A percentile compares a stretch with the other conserved stretches of the same genome.
Conservation (phyloP, 2,113 vertebrate genomes). For the Burhinus bistriatus region DNA sequence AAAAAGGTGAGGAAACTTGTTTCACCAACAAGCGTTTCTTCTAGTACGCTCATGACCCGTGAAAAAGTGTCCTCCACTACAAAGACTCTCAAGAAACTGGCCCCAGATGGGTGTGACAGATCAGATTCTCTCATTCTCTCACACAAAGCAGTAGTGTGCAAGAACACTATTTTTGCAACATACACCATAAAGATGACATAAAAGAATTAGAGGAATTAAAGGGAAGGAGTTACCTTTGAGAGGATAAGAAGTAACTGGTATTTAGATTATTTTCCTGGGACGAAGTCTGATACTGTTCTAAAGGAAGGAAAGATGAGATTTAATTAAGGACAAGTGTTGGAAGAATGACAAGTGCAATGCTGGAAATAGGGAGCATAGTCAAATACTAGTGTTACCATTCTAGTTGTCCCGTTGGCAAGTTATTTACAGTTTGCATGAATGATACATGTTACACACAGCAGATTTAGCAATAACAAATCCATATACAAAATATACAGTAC, state of each 20-base stretch:
- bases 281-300: neutral
- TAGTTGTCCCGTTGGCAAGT: neutral
- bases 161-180: neutral
- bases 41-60: too few relatives aligned
- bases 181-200: neutral
- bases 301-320: neutral
- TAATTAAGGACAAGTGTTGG: neutral
- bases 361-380: neutral
- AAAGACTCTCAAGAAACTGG: too few relatives aligned
- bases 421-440: neutral
- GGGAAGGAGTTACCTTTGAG: neutral
- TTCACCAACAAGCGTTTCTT: neutral
- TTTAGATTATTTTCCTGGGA: neutral
- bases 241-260: neutral
- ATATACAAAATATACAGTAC: neutral
- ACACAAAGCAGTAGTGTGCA: neutral
- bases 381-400: neutral
- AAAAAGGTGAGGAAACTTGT: neutral
- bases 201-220: neutral
- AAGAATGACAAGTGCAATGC: neutral
- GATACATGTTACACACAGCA: neutral
- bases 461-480: neutral
- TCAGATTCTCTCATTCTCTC: fast-evolving
- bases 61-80: neutral
- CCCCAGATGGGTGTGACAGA: neutral